Evolutionary conservation across 2,113 vertebrate genomes (phyloP).

Genomic region (Podarcis raffonei): DNA sequence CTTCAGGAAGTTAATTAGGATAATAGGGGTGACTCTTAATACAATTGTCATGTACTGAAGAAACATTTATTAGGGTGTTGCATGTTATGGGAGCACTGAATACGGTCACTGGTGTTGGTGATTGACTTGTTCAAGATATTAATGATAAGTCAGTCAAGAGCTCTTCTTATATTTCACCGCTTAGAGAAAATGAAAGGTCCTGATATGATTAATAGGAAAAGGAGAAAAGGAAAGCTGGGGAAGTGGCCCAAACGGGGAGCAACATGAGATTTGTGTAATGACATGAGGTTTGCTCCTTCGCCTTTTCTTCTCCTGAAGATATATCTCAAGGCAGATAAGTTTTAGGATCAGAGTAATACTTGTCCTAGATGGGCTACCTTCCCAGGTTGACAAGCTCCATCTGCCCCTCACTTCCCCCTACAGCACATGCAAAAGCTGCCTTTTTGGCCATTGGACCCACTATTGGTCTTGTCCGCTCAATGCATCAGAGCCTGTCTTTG

Average conservation of each 20-base stretch:
- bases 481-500: too few species aligned
- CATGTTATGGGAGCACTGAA: not conserved
- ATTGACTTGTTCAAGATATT: not conserved
- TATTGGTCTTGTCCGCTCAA: too few species aligned
- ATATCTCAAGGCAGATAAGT: too few species aligned
- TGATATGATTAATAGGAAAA: not conserved
- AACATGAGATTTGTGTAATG: not conserved
- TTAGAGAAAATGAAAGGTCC: not conserved
- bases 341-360: too few species aligned
- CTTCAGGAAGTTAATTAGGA: constrained; percentile 26
- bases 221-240: not conserved
- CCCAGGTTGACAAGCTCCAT: too few species aligned
- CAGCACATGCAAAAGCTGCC: too few species aligned
- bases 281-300: too few species aligned
- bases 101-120: not conserved
- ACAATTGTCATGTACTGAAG: constrained; percentile 2
- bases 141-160: not conserved
- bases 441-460: too few species aligned
- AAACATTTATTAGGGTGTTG: constrained; percentile 2
- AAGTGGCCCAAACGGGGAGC: not conserved
- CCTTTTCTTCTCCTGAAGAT: too few species aligned
- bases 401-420: too few species aligned
- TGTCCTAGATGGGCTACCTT: too few species aligned
- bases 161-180: not conserved
- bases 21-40: constrained; percentile 27